Evolutionary conservation across 2,113 vertebrate species (phyloP).

Genomic region (Pelecanoides urinatrix): DNA sequence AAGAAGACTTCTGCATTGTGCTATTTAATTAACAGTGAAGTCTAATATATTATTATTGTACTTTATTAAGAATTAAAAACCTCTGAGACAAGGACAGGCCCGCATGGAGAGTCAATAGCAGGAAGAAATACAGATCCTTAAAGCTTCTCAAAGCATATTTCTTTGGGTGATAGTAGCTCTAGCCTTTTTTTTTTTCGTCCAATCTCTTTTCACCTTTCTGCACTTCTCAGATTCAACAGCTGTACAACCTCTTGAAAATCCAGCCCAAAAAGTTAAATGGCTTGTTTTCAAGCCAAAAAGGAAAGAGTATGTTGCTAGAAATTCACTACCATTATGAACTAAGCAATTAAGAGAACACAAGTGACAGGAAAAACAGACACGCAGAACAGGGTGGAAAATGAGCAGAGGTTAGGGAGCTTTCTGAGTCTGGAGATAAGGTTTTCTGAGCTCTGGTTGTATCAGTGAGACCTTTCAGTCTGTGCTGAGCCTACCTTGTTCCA

Average conservation of each 20-base stretch:
- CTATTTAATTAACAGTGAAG: neutral
- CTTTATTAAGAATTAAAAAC: neutral
- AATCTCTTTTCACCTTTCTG: neutral
- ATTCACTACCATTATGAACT: neutral
- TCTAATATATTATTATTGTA: neutral
- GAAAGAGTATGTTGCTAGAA: neutral
- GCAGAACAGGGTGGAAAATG: neutral
- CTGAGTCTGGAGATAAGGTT: neutral
- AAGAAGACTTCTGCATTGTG: neutral
- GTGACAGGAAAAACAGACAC: neutral
- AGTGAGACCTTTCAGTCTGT: neutral
- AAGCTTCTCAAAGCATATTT: neutral
- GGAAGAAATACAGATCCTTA: neutral
- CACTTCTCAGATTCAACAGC: neutral
- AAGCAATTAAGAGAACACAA: neutral
- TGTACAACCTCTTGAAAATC: neutral
- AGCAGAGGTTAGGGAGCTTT: neutral
- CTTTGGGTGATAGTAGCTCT: neutral
- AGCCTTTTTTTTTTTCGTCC: fast-evolving
- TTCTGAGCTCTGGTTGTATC: neutral
- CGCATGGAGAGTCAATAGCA: neutral
- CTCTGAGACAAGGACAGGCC: neutral
- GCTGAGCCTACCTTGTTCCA: neutral
- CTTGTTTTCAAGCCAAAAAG: neutral
- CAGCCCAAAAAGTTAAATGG: neutral